phyloP scores from a whole-genome alignment of 2,797 vertebrate species.

The Cyprinella venusta region DNA sequence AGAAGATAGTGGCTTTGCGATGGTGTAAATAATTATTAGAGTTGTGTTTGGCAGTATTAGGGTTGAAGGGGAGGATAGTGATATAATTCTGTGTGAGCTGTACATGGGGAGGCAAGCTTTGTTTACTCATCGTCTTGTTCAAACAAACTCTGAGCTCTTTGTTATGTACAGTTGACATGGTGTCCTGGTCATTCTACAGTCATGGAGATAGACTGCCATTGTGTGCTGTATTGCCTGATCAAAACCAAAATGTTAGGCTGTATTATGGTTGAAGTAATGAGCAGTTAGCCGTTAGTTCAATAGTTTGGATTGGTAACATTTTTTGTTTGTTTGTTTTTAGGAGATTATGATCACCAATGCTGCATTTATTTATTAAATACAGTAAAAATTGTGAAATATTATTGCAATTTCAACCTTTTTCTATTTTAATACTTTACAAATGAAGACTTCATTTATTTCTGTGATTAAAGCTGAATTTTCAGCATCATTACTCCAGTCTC shows the following conservation, averaged over 20 bases:
- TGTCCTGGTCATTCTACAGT: neutral
- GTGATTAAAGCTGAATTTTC: neutral
- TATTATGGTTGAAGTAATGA: neutral
- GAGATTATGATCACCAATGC: neutral
- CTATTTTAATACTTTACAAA: neutral
- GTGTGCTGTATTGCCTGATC: constrained; percentile 3
- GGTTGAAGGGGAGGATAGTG: constrained; percentile 1
- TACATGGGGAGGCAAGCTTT: constrained; percentile 24
- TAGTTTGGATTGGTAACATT: too few species aligned
- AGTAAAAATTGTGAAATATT: neutral
- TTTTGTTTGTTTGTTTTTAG: neutral
- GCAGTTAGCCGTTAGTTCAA: neutral
- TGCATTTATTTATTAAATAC: neutral
- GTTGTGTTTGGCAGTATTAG: neutral
- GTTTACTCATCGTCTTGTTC: constrained; percentile 45
- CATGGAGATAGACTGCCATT: neutral
- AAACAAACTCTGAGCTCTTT: constrained; percentile 37
- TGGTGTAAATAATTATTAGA: neutral
- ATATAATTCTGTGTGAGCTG: neutral
- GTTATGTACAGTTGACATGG: neutral
- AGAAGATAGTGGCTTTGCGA: neutral
- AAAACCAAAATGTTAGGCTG: neutral
- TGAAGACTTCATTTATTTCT: neutral
- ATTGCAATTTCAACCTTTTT: neutral
- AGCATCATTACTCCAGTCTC: neutral